A percentile compares a stretch with the other conserved stretches of the same genome.
Conservation (phyloP, 1,140 invertebrate species). For the Drosophila dunni region DNA sequence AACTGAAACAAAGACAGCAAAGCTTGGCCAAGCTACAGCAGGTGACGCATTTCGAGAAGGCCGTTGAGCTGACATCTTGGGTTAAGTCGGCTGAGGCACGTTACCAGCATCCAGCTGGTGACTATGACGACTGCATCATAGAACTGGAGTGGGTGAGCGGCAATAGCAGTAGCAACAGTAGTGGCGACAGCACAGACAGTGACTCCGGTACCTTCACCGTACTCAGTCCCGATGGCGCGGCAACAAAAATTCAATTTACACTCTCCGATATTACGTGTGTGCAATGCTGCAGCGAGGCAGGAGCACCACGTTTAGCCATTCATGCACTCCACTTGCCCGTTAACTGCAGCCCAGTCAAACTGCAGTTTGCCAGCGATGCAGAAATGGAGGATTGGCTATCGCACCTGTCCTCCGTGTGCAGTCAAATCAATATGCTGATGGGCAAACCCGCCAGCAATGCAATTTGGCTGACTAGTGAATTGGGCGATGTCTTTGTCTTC, state of each 20-base stretch:
- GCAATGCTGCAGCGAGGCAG: conserved; percentile 90
- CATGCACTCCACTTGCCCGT: conserved; percentile 88
- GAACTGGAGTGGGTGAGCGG: conserved; percentile 91
- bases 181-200: conserved; percentile 79
- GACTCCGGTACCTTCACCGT: conserved; percentile 91
- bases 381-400: conserved; percentile 95
- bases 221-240: conserved; percentile 90
- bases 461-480: conserved; percentile 91
- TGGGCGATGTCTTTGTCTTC: conserved; percentile 93
- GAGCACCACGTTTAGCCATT: conserved; percentile 89
- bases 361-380: conserved; percentile 91
- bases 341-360: conserved; percentile 86
- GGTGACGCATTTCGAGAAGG: conserved; percentile 88
- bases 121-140: conserved; percentile 90
- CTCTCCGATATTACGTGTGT: conserved; percentile 90
- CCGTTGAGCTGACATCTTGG: conserved; percentile 93
- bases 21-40: conserved; percentile 85
- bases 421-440: conserved; percentile 89
- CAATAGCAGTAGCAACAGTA: conserved; percentile 84
- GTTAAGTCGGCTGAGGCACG: conserved; percentile 91
- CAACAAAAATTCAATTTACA: conserved; percentile 87
- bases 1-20: conserved; percentile 87
- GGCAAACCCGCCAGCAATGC: conserved; percentile 89
- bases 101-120: conserved; percentile 87
- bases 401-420: conserved; percentile 90